Conservation (phyloP, 2,888 invertebrate species). For the Parthenolecanium corni region DNA sequence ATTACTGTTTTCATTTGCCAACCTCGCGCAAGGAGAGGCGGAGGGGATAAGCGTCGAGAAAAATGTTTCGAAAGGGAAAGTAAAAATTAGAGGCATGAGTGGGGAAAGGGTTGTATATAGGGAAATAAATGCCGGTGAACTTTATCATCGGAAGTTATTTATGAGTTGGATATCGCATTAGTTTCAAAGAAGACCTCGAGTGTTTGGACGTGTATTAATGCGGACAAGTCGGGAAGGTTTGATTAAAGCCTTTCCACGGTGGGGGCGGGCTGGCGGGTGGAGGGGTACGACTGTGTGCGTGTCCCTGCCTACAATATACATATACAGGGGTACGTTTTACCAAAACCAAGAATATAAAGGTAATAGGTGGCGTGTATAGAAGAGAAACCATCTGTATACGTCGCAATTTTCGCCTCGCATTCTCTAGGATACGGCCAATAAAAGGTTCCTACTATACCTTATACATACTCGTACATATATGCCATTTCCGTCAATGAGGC, state of each 20-base stretch:
- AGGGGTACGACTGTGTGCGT: too few species aligned
- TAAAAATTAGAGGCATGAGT: too few species aligned
- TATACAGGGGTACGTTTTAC: neutral
- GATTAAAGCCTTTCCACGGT: conserved; percentile 8
- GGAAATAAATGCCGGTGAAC: conserved; percentile 2
- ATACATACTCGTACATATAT: too few species aligned
- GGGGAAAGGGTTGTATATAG: neutral
- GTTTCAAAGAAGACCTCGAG: neutral
- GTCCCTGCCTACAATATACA: too few species aligned
- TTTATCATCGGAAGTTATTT: conserved; percentile 16
- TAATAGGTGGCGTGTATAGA: neutral
- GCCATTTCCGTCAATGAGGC: conserved; percentile 1
- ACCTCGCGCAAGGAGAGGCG: neutral
- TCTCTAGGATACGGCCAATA: too few species aligned
- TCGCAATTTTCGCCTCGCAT: neutral
- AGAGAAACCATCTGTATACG: conserved; percentile 2
- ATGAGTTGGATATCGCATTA: conserved; percentile 6
- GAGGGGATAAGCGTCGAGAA: neutral
- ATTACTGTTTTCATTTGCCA: neutral
- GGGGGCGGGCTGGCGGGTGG: neutral
- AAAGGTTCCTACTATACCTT: too few species aligned
- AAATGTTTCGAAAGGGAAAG: neutral
- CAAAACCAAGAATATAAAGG: too few species aligned
- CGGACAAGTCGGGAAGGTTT: neutral
- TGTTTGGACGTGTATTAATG: neutral